Conservation (phyloP, 2,888 invertebrate species). For the Monoplex corrugatus region DNA sequence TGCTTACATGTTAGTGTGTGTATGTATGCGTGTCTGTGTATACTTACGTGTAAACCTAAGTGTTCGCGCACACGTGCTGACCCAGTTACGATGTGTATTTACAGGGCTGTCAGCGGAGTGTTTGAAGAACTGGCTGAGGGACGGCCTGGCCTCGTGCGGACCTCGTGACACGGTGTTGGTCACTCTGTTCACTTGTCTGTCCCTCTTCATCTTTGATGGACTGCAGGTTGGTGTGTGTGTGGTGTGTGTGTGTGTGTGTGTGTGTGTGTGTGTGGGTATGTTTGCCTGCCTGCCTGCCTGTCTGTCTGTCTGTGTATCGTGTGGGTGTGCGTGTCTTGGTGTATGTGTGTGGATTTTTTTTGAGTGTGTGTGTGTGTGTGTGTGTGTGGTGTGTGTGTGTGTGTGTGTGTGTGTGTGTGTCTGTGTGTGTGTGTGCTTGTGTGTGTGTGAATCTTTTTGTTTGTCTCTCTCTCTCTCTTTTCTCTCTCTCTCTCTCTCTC, state of each 20-base stretch:
- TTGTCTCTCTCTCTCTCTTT: not conserved
- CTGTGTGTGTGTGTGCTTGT: not conserved
- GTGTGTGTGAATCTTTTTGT: not conserved
- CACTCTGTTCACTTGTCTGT: constrained; percentile 75
- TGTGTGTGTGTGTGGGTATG: not conserved
- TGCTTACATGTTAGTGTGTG: not conserved
- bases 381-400: not conserved
- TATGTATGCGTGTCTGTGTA: constrained; percentile 8
- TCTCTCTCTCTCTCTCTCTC: not conserved
- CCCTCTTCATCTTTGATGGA: constrained; percentile 83
- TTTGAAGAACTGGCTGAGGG: constrained; percentile 38
- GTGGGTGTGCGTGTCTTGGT: not conserved
- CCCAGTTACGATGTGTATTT: not conserved
- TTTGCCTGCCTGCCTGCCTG: not conserved
- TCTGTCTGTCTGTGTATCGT: not conserved
- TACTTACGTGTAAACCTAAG: not conserved
- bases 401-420: not conserved
- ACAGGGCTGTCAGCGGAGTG: constrained; percentile 50
- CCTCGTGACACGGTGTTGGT: constrained; percentile 70
- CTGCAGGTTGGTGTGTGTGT: constrained; percentile 79
- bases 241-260: not conserved
- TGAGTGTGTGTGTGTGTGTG: not conserved
- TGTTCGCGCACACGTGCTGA: too few relatives aligned
- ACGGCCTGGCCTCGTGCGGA: constrained; percentile 65
- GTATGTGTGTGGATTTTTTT: not conserved